phyloP scores from a whole-genome alignment of 2,888 invertebrate genomes.

The Salticus scenicus region DNA sequence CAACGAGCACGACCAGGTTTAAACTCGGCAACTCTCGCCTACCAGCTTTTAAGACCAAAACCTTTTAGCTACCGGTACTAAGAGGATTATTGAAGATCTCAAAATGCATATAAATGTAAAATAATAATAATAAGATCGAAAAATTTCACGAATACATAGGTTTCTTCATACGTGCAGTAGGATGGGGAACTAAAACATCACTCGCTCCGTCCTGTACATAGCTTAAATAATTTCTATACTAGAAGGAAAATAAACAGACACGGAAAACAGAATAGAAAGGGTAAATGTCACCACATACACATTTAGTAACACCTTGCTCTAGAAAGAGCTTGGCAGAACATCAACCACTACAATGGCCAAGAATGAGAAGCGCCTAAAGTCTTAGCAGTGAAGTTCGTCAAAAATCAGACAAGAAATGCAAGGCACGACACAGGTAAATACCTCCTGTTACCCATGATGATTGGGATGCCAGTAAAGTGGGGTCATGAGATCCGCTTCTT shows the following conservation, averaged over 20 bases:
- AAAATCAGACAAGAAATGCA: neutral
- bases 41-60: too few relatives aligned
- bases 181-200: too few relatives aligned
- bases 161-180: too few relatives aligned
- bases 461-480: neutral
- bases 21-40: too few relatives aligned
- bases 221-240: too few relatives aligned
- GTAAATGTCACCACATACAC: conserved; percentile 10
- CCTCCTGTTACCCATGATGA: neutral
- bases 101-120: too few relatives aligned
- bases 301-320: conserved; percentile 58
- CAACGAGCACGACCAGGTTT: too few relatives aligned
- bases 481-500: neutral
- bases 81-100: too few relatives aligned
- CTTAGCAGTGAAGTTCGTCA: neutral
- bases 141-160: too few relatives aligned
- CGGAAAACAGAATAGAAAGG: neutral
- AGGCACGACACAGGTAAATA: neutral
- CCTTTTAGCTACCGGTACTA: too few relatives aligned
- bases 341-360: neutral
- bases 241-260: neutral
- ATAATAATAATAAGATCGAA: too few relatives aligned
- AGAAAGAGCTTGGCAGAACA: conserved; percentile 34
- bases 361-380: conserved; percentile 4
- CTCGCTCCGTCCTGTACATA: too few relatives aligned